These are phyloP conservation scores for Pagrus major DNA, from an alignment of 2,113 vertebrate species.

Conservation along the genomic window DNA sequence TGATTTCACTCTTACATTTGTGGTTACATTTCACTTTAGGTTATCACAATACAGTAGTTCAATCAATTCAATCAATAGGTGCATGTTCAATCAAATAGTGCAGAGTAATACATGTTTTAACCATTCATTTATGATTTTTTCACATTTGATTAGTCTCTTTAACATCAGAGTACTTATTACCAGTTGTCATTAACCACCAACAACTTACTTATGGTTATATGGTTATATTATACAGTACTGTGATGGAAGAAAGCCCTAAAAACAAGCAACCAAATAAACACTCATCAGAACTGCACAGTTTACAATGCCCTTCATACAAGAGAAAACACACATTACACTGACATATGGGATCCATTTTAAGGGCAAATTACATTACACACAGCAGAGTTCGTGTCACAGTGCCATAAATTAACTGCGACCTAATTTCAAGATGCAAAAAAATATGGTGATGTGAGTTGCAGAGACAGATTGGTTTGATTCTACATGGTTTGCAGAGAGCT, in stretches of 20 bases:
- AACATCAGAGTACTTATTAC: too few species aligned
- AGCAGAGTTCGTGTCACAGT: not conserved
- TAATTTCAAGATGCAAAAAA: constrained; percentile 4
- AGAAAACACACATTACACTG: not conserved
- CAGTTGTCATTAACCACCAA: too few species aligned
- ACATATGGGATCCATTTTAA: constrained; percentile 4
- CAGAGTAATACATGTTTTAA: too few species aligned
- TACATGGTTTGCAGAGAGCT: not conserved
- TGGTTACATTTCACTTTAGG: too few species aligned
- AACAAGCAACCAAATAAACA: not conserved
- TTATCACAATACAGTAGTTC: too few species aligned
- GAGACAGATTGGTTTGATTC: not conserved
- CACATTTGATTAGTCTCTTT: too few species aligned
- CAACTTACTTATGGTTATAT: too few species aligned
- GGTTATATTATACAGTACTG: too few species aligned
- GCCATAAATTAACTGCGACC: not conserved
- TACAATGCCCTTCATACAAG: not conserved
- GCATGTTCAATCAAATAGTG: too few species aligned
- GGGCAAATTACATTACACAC: not conserved
- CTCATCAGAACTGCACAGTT: not conserved
- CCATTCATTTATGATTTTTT: too few species aligned
- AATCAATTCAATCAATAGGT: too few species aligned
- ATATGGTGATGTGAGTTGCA: not conserved
- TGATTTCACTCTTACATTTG: too few species aligned
- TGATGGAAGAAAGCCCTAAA: not conserved